Conservation (phyloP, 2,888 invertebrate genomes). For the Meghimatium bilineatum region DNA sequence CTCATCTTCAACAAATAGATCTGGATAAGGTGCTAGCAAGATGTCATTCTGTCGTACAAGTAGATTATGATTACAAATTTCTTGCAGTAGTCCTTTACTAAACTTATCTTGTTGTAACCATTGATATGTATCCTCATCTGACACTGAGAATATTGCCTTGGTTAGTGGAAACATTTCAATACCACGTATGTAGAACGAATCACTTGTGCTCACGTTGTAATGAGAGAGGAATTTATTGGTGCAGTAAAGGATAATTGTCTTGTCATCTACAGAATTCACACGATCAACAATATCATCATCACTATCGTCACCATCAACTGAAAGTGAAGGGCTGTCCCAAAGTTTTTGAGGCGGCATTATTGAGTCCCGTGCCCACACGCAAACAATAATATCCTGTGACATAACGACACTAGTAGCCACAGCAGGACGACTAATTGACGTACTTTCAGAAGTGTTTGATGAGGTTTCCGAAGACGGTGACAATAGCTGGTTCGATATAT, state of each 20-base stretch:
- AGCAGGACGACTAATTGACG: neutral
- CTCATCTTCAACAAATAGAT: slow-evolving; percentile 58
- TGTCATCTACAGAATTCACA: neutral
- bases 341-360: neutral
- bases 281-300: neutral
- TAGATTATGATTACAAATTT: slow-evolving; percentile 59
- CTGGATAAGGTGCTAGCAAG: slow-evolving; percentile 64
- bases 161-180: slow-evolving; percentile 61
- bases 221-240: slow-evolving; percentile 61
- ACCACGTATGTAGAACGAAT: slow-evolving; percentile 57
- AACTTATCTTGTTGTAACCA: slow-evolving; percentile 68
- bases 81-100: slow-evolving; percentile 59
- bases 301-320: slow-evolving; percentile 35
- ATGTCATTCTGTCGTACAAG: slow-evolving; percentile 66
- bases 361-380: slow-evolving; percentile 48
- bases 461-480: slow-evolving; percentile 31
- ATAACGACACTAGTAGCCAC: slow-evolving; percentile 28
- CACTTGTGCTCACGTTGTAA: slow-evolving; percentile 60
- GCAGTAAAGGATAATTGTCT: slow-evolving; percentile 45
- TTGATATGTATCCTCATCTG: slow-evolving; percentile 61
- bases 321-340: slow-evolving; percentile 10
- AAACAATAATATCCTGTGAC: slow-evolving; percentile 53
- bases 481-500: neutral
- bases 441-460: slow-evolving; percentile 42
- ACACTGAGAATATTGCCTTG: slow-evolving; percentile 64